Conservation (phyloP, 1,140 invertebrate species). For the Musca vetustissima region DNA sequence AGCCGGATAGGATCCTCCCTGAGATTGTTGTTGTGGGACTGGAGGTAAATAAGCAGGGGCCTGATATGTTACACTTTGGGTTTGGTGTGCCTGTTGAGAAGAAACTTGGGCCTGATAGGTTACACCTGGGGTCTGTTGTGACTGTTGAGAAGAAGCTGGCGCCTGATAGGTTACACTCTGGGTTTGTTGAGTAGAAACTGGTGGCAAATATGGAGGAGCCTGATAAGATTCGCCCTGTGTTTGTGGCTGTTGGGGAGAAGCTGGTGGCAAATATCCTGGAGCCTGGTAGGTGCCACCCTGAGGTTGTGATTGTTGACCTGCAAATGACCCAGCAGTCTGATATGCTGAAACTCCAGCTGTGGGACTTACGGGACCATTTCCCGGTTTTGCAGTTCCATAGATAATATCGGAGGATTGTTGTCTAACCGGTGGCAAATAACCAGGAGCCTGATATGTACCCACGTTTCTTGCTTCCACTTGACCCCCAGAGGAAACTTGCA, state of each 20-base stretch:
- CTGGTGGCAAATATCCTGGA: slow-evolving; percentile 12
- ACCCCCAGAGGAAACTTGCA: slow-evolving; percentile 18
- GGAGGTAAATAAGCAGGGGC: slow-evolving; percentile 14
- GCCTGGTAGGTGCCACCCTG: background rate
- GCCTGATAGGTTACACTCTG: too few relatives aligned
- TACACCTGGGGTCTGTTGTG: too few relatives aligned
- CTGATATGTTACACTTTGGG: background rate
- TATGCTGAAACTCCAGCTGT: too few relatives aligned
- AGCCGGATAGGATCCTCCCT: too few relatives aligned
- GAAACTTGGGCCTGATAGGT: too few relatives aligned
- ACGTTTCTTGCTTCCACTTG: background rate
- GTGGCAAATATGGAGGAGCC: slow-evolving; percentile 9
- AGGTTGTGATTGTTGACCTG: background rate
- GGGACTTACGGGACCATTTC: background rate
- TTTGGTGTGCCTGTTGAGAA: too few relatives aligned
- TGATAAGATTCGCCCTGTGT: background rate
- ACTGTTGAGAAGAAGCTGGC: too few relatives aligned
- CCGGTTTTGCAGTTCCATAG: background rate
- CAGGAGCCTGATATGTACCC: background rate
- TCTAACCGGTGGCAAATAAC: background rate
- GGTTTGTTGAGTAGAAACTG: background rate
- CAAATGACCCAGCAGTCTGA: background rate
- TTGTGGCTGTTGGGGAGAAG: background rate
- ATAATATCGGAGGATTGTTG: background rate
- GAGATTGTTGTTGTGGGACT: background rate